Conservation (phyloP, 2,797 vertebrate species). For the Falco novaeseelandiae region DNA sequence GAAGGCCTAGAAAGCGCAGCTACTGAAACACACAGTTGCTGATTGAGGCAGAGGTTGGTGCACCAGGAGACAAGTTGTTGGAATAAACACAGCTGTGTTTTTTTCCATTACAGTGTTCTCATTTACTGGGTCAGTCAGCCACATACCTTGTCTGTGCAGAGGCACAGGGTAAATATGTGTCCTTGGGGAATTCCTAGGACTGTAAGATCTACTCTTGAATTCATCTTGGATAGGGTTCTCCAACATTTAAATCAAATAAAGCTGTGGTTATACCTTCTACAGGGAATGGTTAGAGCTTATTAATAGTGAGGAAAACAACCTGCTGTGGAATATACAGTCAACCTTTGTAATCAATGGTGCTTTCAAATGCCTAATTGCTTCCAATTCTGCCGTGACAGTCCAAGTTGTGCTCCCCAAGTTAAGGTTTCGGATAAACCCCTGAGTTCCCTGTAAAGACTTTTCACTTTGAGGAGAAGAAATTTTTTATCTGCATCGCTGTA, state of each 20-base stretch:
- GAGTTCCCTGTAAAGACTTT: background rate
- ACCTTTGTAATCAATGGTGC: background rate
- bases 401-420: background rate
- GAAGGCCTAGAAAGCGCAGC: slow-evolving; percentile 8
- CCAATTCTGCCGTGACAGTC: background rate
- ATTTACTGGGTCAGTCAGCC: background rate
- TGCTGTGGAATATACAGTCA: background rate
- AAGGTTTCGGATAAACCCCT: background rate
- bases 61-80: background rate
- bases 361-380: background rate
- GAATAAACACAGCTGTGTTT: slow-evolving; percentile 48
- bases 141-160: background rate
- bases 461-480: background rate
- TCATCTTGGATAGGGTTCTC: background rate
- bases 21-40: background rate
- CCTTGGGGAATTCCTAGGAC: background rate
- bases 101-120: background rate
- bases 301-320: background rate
- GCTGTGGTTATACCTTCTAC: slow-evolving; percentile 2
- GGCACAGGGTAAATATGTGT: background rate
- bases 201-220: background rate
- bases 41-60: background rate
- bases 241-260: slow-evolving; percentile 18
- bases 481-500: background rate
- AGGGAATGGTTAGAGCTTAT: background rate